phyloP scores from a whole-genome alignment of 2,113 vertebrate species.

The Brachyhypopomus gauderio region DNA sequence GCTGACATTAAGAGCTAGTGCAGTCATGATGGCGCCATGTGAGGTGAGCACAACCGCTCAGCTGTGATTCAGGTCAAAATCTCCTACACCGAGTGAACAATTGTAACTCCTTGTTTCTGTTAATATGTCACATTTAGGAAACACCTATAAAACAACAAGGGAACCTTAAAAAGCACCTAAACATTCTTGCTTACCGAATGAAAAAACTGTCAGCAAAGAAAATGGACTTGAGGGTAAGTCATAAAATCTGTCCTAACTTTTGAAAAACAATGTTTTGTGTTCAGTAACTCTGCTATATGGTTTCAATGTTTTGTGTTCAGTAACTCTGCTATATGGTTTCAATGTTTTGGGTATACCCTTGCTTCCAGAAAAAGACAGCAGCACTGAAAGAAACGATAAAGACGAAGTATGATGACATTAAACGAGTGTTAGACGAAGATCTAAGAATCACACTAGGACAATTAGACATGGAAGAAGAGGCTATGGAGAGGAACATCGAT shows the following conservation, averaged over 20 bases:
- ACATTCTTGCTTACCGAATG: conserved; percentile 70
- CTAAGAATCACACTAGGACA: conserved; percentile 70
- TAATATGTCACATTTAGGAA: conserved; percentile 53
- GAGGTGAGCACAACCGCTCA: conserved; percentile 48
- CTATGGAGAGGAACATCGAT: conserved; percentile 66
- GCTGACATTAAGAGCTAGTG: conserved; percentile 4
- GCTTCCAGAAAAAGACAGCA: conserved; percentile 67
- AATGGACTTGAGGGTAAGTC: conserved; percentile 72
- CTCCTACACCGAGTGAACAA: not conserved
- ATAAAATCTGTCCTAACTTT: not conserved
- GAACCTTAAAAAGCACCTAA: conserved; percentile 67
- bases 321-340: not conserved
- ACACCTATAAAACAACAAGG: conserved; percentile 64
- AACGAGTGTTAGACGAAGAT: conserved; percentile 71
- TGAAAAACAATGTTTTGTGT: not conserved
- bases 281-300: not conserved
- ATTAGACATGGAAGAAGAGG: conserved; percentile 74
- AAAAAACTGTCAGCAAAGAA: conserved; percentile 72
- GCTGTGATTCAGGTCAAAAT: not conserved
- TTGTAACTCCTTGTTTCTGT: not conserved
- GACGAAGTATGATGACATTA: conserved; percentile 73
- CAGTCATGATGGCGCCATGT: conserved; percentile 50
- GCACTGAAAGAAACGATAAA: conserved; percentile 67
- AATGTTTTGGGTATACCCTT: not conserved
- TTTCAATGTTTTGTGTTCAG: not conserved